A percentile compares a stretch with the other conserved stretches of the same genome.
Conservation (phyloP, 2,113 vertebrate species). For the Calidris pugnax region DNA sequence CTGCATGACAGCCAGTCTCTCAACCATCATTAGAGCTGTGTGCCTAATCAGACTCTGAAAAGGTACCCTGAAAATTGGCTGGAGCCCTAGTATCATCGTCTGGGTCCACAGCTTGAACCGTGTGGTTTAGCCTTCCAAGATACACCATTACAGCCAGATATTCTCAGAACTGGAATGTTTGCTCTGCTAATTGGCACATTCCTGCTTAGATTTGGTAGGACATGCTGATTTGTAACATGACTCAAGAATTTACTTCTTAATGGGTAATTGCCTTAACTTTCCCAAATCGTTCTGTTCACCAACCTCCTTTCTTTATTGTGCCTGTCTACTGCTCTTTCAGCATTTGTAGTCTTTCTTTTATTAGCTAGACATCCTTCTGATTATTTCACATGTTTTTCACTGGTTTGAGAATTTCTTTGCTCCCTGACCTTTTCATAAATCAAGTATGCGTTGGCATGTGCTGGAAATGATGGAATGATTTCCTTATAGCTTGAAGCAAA, state of each 20-base stretch:
- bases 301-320: neutral
- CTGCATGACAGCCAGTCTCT: constrained; percentile 7
- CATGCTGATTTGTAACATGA: constrained; percentile 53
- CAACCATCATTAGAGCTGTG: neutral
- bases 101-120: neutral
- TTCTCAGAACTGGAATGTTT: constrained; percentile 23
- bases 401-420: constrained; percentile 26
- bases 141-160: neutral
- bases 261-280: constrained; percentile 35
- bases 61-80: neutral
- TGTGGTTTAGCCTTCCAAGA: neutral
- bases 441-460: neutral
- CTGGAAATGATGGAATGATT: constrained; percentile 9
- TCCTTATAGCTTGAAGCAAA: constrained; percentile 20
- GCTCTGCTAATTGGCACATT: constrained; percentile 59
- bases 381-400: constrained; percentile 12
- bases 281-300: neutral
- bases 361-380: neutral
- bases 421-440: constrained; percentile 31
- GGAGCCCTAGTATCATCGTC: neutral
- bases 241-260: constrained; percentile 54
- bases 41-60: neutral
- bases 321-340: neutral
- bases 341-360: constrained; percentile 14
- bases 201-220: constrained; percentile 49